Base-by-base conservation (phyloP, 2,888 invertebrate species). In the Eutolmus rufibarbis region DNA sequence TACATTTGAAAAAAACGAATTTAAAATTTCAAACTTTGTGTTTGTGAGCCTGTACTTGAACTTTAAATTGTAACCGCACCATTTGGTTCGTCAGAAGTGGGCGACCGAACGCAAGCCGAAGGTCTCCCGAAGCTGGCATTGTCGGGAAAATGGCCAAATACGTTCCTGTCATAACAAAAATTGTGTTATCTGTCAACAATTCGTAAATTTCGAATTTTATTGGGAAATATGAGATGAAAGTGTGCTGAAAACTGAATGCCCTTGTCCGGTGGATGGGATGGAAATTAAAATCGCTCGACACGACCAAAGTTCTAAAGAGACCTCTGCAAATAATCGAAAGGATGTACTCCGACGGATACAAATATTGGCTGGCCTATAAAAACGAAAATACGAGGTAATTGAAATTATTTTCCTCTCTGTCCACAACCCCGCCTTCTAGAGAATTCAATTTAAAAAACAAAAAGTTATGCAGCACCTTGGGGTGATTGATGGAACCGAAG, bases 321-420 rank as follows among this genome's bases (percentile, higher is more conserved):
- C 0, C 23, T 66, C 43, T 23, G 19, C 28, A 23, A 66, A 28
- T 23, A 23, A 28, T 23, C 8, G 14, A 2, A 19, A 23, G 40
- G 76, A 90, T 90, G 90, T 90, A 89, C 86, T 87, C 89, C 1
- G 90, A 90, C 82, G 90, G 90, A 3, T 90, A 89, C 84, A 90
- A 90, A 88, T 90, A 90, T 56, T 90, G 90, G 90, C 86, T 90
- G 16, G 90, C 90, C 0, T 90, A 90, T 76, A 90, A 89, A 86
- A 90, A 90, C 78, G 89, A 89, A 12, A 87, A 89, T 7, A 89
- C 89, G 12, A 90, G 89, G 90, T 90, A 86, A 74, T 40, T 74
- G 7, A 19, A n/a, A 57, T 23, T 14, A 79, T 56, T 43, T 31
- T 19, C 31, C 19, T 79, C 12, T 76, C 7, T 16, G 43, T 43